Percentiles rank a stretch among this genome's conserved stretches.
Evolutionary conservation across 2,888 invertebrate species (phyloP).

Genomic region (Baronia brevicornis): DNA sequence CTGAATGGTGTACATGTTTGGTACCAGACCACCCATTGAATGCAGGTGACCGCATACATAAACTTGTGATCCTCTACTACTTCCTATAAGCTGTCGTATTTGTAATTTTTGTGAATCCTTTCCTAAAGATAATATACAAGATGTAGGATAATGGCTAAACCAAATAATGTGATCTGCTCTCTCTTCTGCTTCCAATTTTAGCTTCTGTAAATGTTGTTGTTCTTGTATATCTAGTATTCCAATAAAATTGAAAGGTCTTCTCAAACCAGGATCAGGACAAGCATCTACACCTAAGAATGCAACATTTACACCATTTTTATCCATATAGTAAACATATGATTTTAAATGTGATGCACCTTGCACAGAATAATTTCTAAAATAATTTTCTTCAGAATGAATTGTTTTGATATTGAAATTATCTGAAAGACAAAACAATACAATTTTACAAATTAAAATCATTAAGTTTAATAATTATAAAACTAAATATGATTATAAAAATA

Average conservation of each 20-base stretch:
- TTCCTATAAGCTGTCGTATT: conserved; percentile 76
- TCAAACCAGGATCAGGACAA: conserved; percentile 89
- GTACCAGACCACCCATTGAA: conserved; percentile 84
- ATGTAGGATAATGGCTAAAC: conserved; percentile 96
- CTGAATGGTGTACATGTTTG: conserved; percentile 91
- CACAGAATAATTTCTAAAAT: conserved; percentile 84
- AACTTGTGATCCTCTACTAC: conserved; percentile 77
- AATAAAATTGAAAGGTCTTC: conserved; percentile 93
- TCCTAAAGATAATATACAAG: conserved; percentile 82
- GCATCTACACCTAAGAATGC: conserved; percentile 93
- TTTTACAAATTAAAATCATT: neutral
- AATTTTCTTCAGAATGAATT: conserved; percentile 81
- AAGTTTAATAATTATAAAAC: neutral
- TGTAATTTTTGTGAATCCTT: conserved; percentile 61
- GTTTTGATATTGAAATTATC: conserved; percentile 91
- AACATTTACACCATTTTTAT: conserved; percentile 77
- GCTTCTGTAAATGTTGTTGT: conserved; percentile 71
- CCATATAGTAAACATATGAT: conserved; percentile 81
- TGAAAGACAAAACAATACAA: conserved; percentile 61
- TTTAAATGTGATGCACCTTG: conserved; percentile 81
- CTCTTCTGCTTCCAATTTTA: conserved; percentile 72
- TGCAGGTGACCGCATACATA: conserved; percentile 95
- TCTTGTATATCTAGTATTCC: conserved; percentile 80
- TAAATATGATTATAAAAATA: neutral
- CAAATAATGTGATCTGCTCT: conserved; percentile 62